Conservation (phyloP, 23 tunicate genomes). For the Halocynthia roretzi region DNA sequence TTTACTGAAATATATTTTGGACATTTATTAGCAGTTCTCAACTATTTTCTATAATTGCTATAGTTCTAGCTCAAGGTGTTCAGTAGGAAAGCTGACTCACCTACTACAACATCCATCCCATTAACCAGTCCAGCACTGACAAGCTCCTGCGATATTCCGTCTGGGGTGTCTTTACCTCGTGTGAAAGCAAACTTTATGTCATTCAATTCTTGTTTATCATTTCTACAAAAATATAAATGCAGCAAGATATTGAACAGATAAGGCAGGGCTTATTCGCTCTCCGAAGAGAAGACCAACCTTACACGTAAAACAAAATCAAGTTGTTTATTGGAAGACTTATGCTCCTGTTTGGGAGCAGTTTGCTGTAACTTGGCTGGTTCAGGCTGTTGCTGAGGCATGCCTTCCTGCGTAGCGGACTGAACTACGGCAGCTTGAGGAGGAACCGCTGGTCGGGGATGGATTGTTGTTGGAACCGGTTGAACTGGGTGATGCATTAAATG, state of each 20-base stretch:
- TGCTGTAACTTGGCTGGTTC: not conserved
- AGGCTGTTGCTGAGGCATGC: not conserved
- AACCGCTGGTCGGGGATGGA: not conserved
- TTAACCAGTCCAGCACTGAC: conserved; percentile 67
- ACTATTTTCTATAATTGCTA: not conserved
- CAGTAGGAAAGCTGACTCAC: conserved; percentile 28
- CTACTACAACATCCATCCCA: conserved; percentile 72
- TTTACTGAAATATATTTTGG: not conserved
- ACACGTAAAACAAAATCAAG: conserved; percentile 21
- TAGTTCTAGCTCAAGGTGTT: not conserved
- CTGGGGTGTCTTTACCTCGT: conserved; percentile 65
- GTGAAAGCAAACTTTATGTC: conserved; percentile 80
- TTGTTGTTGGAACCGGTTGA: not conserved
- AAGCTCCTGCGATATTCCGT: conserved; percentile 77
- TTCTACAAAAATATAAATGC: conserved; percentile 20
- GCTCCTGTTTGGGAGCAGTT: not conserved
- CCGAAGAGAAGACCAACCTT: not conserved
- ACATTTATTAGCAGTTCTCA: not conserved
- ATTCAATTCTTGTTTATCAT: conserved; percentile 48
- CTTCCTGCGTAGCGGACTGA: conserved; percentile 5
- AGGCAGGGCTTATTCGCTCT: not conserved
- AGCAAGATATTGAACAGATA: not conserved
- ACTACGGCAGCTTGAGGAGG: not conserved
- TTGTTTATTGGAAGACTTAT: not conserved
- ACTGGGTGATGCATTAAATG: conserved; percentile 2